Evolutionary conservation across 2,888 invertebrate genomes (phyloP).

Genomic region (Torymus texanus): DNA sequence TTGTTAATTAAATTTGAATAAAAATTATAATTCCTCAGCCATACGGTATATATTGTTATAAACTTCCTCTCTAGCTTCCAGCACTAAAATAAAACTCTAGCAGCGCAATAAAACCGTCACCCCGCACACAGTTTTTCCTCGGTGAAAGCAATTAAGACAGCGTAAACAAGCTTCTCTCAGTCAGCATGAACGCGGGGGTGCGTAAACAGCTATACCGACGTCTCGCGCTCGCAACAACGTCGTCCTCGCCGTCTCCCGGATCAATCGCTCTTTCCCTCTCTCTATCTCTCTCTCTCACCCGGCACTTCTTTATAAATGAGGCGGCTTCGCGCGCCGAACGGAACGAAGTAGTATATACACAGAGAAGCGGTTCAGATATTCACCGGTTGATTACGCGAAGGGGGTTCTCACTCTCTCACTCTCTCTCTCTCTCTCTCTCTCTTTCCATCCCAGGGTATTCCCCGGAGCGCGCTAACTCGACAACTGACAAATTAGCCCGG

Average conservation of each 20-base stretch:
- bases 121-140: background rate
- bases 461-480: constrained; percentile 74
- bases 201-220: constrained; percentile 26
- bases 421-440: no score
- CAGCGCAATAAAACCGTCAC: background rate
- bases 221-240: constrained; percentile 6
- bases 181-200: background rate
- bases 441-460: constrained; percentile 59
- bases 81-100: background rate
- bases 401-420: no score
- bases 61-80: no score
- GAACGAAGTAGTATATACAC: constrained; percentile 63
- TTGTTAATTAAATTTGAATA: no score
- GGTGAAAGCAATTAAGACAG: constrained; percentile 39
- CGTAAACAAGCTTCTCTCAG: background rate
- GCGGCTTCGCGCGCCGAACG: constrained; percentile 58
- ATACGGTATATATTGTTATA: no score
- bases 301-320: constrained; percentile 74
- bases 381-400: constrained; percentile 73
- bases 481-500: constrained; percentile 75
- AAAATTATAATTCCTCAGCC: no score
- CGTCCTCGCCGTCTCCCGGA: constrained; percentile 57
- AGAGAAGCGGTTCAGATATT: constrained; percentile 72
- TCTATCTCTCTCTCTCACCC: constrained; percentile 64
- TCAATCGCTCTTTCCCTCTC: constrained; percentile 67